Evolutionary conservation across 2,113 vertebrate genomes (phyloP), one percentile per base, ranked within the genome.

Genomic region (Labeo catla): DNA sequence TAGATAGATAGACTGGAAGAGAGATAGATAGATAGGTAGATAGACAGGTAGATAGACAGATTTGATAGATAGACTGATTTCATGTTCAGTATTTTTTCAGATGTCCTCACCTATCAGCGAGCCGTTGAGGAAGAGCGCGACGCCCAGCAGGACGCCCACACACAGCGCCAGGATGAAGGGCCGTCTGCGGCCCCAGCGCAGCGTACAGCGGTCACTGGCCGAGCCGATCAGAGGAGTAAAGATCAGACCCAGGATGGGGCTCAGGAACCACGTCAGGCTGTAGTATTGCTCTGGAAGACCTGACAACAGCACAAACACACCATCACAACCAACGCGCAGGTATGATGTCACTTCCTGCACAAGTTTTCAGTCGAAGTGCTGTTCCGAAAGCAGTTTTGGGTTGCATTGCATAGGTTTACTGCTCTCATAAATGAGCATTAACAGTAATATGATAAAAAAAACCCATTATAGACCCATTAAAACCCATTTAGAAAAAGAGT

Each of bases 271-370:
- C 0, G 98, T 98, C 91, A 99, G 95, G 88, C 98, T 99, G 96
- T 99, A 98, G 95, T 99, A 99, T 91, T 99, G 97, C 92, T 99
- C 97, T 91, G 98, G 98, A 94, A 99, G 98, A 96, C 98, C 98
- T 99, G 93, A 6, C 80, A 87, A 83, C 76, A 90, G 23, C 13
- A 76, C 7, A 86, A 7, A 81, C 28, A 13, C 57, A 80, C 16
- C 4, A 9, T 6, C 39, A 81, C 36, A 6, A 21, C 13, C 50
- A 7, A 36, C 47, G 8, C 21, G 65, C 21, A 2, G 6, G 8
- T 9, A 16, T 61, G 77, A 80, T 45, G 57, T 61, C 77, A 61
- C 76, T 57, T 57, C 50, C 76, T 57, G 76, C 19, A 28, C 13
- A 52, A 11, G 6, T 57, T 19, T 59, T 59, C 43, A 23, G 45